Evolutionary conservation across 2,113 vertebrate species (phyloP), one percentile per base, ranked within the genome.

Genomic region (Rhizomys pruinosus): DNA sequence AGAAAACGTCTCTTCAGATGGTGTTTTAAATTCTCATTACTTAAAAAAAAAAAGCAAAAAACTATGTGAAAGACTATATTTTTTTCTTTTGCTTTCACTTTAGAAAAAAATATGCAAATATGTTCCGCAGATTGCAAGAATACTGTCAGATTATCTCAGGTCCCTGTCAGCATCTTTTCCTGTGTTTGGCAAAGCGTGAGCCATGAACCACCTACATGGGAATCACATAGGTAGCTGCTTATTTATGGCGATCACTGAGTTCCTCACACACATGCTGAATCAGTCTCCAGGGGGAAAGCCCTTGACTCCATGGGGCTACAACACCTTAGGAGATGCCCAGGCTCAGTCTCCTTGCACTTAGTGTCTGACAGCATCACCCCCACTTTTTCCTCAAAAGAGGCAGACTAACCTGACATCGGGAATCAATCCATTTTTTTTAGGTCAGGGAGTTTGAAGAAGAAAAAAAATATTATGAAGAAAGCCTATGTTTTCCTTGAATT

Each of bases 51-150:
- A 61, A 59, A 91, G 59, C 32, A 7, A 52, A 52, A 52, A 94
- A 29, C 8, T 85, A 71, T 68, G 11, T 47, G n/a, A 87, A 80
- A 89, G 37, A 79, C n/a, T 77, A 22, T 61, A 2, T 52, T 77
- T 80, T 91, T 63, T 23, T 6, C 34, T 71, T 72, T 95, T 91
- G 71, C 17, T 87, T 92, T 92, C 34, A 34, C 23, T 93, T 89
- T 13, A 87, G 23, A 92, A 88, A n/a, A 87, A 77, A 68, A 39
- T 86, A 47, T 44, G 52, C 25, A 86, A 84, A 93, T 79, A 71
- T 57, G 39, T 6, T 80, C 16, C 3, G 19, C 29, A 91, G 42
- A 17, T 66, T 66, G 39, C 29, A 66, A 47, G 39, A 27, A 47
- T 20, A 7, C 10, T 19, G 4, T 47, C 34, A 79, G 22, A 20